These are phyloP conservation scores for Ophonus ardosiacus DNA, from an alignment of 2,888 invertebrate genomes.

Conservation along the genomic window DNA sequence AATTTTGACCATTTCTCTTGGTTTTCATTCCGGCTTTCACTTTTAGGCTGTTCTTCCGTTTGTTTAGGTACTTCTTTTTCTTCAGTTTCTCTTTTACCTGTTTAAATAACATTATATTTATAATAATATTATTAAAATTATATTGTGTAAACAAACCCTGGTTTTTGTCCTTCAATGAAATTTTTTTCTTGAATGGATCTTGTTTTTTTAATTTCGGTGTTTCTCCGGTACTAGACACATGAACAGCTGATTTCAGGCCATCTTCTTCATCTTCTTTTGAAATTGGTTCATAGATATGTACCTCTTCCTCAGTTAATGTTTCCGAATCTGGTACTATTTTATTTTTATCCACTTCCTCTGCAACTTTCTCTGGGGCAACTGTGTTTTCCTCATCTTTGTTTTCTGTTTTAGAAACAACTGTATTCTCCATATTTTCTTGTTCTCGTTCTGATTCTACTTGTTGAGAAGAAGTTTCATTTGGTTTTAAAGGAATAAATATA, in stretches of 20 bases:
- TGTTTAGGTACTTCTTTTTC: conserved; percentile 64
- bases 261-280: conserved; percentile 62
- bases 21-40: conserved; percentile 72
- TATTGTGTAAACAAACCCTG: conserved; percentile 22
- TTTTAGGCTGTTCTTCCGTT: conserved; percentile 49
- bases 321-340: neutral
- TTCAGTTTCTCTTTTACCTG: conserved; percentile 48
- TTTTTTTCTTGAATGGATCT: conserved; percentile 72
- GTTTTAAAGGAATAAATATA: conserved; percentile 39
- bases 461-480: conserved; percentile 2
- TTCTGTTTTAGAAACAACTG: conserved; percentile 46
- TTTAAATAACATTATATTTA: conserved; percentile 52
- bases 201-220: conserved; percentile 71
- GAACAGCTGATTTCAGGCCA: conserved; percentile 47
- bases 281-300: conserved; percentile 54
- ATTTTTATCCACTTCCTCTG: neutral
- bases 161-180: neutral
- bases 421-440: conserved; percentile 46
- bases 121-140: conserved; percentile 30
- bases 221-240: conserved; percentile 67
- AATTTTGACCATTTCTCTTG: conserved; percentile 74
- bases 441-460: conserved; percentile 45
- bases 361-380: neutral
- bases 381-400: conserved; percentile 66
- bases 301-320: conserved; percentile 25